A percentile compares a stretch with the other conserved stretches of the same genome.
Evolutionary conservation across 1,140 invertebrate species (phyloP).

Genomic region (Camponotus vicinus): DNA sequence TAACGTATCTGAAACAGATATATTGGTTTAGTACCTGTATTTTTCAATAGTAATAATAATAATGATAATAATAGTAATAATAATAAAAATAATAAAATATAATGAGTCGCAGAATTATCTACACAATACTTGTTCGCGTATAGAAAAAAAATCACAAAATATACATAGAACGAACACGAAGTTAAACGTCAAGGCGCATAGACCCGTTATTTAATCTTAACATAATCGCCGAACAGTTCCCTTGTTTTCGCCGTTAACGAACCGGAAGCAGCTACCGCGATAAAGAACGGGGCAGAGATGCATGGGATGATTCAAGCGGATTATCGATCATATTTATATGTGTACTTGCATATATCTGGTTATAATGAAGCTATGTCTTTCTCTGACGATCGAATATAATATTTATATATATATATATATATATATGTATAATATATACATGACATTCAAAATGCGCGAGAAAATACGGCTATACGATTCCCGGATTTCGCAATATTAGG

Average conservation of each 20-base stretch:
- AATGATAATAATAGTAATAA: conserved; percentile 79
- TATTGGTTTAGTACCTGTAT: conserved; percentile 84
- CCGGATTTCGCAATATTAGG: conserved; percentile 67
- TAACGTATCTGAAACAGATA: conserved; percentile 73
- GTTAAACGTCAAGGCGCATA: conserved; percentile 56
- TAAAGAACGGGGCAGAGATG: conserved; percentile 19
- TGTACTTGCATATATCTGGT: conserved; percentile 56
- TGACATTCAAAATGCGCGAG: conserved; percentile 69
- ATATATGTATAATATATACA: conserved; percentile 69
- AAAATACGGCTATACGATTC: conserved; percentile 67
- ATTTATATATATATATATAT: conserved; percentile 69
- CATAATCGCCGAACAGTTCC: conserved; percentile 32
- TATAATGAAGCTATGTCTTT: conserved; percentile 75
- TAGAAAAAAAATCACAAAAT: conserved; percentile 87
- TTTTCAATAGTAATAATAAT: conserved; percentile 79
- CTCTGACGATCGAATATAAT: conserved; percentile 78
- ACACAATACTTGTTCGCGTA: conserved; percentile 85
- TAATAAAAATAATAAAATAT: conserved; percentile 80
- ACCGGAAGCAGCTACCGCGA: conserved; percentile 49
- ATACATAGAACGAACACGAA: conserved; percentile 81
- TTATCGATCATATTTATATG: conserved; percentile 56
- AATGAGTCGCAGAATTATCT: conserved; percentile 84
- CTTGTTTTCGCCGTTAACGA: conserved; percentile 37
- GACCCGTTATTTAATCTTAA: conserved; percentile 31
- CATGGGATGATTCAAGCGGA: not conserved